These are phyloP conservation scores for Carassius gibelio DNA, from an alignment of 2,113 vertebrate species.

Conservation along the genomic window DNA sequence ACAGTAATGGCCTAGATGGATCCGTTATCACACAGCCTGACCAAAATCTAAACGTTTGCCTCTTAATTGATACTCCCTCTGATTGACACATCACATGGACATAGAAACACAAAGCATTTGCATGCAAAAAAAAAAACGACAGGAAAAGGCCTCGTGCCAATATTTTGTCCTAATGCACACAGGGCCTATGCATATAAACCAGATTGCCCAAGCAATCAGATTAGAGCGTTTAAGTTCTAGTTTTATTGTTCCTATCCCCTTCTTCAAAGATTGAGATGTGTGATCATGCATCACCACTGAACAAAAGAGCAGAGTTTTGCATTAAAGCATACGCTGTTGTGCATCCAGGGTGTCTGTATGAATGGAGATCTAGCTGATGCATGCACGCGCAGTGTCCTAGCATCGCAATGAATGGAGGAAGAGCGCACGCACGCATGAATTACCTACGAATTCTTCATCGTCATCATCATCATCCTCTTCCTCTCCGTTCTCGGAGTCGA, in stretches of 20 bases:
- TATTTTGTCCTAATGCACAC: conserved; percentile 46
- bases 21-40: neutral
- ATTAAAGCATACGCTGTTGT: neutral
- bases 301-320: neutral
- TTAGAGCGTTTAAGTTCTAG: neutral
- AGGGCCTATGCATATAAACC: neutral
- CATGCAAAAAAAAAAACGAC: neutral
- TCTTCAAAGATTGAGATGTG: conserved; percentile 8
- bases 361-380: neutral
- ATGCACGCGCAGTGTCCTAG: neutral
- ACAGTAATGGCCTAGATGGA: conserved; percentile 3
- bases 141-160: neutral
- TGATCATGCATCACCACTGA: neutral
- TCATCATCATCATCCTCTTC: conserved; percentile 73
- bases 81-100: neutral
- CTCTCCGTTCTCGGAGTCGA: conserved; percentile 90
- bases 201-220: neutral
- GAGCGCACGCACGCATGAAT: neutral
- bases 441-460: conserved; percentile 84
- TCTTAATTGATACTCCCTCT: neutral
- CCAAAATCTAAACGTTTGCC: neutral
- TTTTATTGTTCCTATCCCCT: neutral
- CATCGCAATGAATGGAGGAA: neutral
- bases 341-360: neutral
- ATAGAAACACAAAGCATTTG: conserved; percentile 39